Base-by-base conservation (phyloP, 2,113 vertebrate genomes). In the Scytalopus superciliaris region DNA sequence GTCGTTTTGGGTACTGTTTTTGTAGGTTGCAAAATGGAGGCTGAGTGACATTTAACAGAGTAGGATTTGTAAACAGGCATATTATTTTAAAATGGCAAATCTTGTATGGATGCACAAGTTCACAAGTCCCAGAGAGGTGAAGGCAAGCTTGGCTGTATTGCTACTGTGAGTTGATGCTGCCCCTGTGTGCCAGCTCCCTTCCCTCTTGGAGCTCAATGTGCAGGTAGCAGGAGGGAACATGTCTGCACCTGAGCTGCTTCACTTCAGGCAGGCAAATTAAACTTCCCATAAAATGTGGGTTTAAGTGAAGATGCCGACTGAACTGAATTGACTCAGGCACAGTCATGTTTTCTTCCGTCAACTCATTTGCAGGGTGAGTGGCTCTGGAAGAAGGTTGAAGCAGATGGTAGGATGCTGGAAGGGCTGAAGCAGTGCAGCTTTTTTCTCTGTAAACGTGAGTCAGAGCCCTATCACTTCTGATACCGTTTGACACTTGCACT, bases 361-460 rank as follows among this genome's bases (percentile, higher is more conserved):
- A 55, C 83, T 90, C 67, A 16, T 60, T 78, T 92, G 86, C 96
- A 90, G 94, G 68, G 93, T 88, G 89, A 86, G 80, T 70, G 67
- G 76, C 84, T 84, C 52, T 74, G 83, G 77, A 66, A 72, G 93
- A 80, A 87, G 69, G 76, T 59, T 95, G 86, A 64, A 94, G 80
- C 95, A 97, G 95, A 93, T 96, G 93, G 93, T 86, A 44, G 82
- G 73, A 67, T 90, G 94, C 93, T 13, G 13, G 72, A 90, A 95
- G 86, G 92, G 83, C 89, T 94, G 86, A 84, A 63, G 72, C 88
- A 80, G 37, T 42, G 67, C 67, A 63, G 89, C 76, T 79, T 92
- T 96, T 90, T 88, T 94, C 81, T 80, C 93, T 89, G 56, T 92
- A 52, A 87, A 90, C 9, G 45, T 96, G 96, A 96, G 87, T 93